Evolutionary conservation across 2,888 invertebrate species (phyloP).

Genomic region (Silvanus unidentatus): DNA sequence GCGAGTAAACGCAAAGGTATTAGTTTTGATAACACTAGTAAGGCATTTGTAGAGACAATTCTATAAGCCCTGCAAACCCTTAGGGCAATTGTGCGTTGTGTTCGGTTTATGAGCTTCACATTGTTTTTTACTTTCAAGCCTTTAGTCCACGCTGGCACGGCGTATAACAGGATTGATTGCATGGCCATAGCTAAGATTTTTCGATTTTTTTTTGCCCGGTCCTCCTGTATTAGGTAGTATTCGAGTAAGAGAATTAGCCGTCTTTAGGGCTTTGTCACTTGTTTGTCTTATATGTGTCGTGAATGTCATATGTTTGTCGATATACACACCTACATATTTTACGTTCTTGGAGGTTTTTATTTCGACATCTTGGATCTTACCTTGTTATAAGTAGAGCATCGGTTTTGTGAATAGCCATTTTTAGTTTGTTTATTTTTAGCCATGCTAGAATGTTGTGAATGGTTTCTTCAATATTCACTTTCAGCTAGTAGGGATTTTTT

Average conservation of each 20-base stretch:
- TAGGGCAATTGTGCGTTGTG: neutral
- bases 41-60: neutral
- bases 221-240: slow-evolving; percentile 13
- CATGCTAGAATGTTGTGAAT: too few species aligned
- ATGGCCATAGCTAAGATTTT: slow-evolving; percentile 3
- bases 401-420: neutral
- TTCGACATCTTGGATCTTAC: neutral
- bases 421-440: neutral
- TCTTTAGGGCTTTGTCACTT: slow-evolving; percentile 1
- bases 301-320: slow-evolving; percentile 7
- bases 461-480: too few species aligned
- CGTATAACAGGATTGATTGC: slow-evolving; percentile 4
- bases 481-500: neutral
- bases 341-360: neutral
- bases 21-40: neutral
- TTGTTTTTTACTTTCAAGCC: neutral
- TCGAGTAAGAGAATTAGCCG: neutral
- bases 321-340: slow-evolving; percentile 11
- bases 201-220: neutral
- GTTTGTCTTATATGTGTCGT: slow-evolving; percentile 1
- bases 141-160: slow-evolving; percentile 1
- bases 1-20: neutral
- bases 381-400: neutral
- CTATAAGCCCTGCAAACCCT: neutral
- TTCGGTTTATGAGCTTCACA: neutral